Conservation (phyloP, 1,140 invertebrate genomes). For the Campoletis sonorensis region DNA sequence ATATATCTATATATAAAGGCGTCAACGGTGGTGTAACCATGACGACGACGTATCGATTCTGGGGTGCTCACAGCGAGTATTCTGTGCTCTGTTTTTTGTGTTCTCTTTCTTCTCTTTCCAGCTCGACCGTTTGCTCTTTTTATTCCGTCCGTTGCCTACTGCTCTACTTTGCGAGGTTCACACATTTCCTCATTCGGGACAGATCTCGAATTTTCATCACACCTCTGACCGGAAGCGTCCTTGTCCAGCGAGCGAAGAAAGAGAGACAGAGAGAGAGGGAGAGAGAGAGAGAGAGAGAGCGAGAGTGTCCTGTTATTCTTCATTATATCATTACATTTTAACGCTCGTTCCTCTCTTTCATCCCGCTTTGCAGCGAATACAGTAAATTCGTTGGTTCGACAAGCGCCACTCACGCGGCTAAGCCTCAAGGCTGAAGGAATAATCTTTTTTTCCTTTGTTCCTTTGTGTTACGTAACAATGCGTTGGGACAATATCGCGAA, state of each 20-base stretch:
- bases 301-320: neutral
- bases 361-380: neutral
- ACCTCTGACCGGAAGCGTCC: neutral
- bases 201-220: neutral
- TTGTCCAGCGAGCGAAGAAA: neutral
- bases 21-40: slow-evolving; percentile 8
- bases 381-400: neutral
- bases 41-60: slow-evolving; percentile 16
- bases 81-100: neutral
- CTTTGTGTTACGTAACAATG: slow-evolving; percentile 17
- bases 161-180: slow-evolving; percentile 9
- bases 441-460: slow-evolving; percentile 12
- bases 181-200: slow-evolving; percentile 10
- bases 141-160: slow-evolving; percentile 4
- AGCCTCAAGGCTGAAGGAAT: slow-evolving; percentile 3
- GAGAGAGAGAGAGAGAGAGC: too few species aligned
- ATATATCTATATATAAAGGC: neutral
- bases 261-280: too few species aligned
- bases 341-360: neutral
- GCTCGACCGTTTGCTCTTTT: slow-evolving; percentile 15
- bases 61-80: neutral
- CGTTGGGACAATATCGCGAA: neutral
- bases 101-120: slow-evolving; percentile 8
- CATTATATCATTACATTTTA: neutral
- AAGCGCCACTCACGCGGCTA: neutral